phyloP scores from a whole-genome alignment of 2,888 invertebrate genomes.

The Lycia hirtaria region DNA sequence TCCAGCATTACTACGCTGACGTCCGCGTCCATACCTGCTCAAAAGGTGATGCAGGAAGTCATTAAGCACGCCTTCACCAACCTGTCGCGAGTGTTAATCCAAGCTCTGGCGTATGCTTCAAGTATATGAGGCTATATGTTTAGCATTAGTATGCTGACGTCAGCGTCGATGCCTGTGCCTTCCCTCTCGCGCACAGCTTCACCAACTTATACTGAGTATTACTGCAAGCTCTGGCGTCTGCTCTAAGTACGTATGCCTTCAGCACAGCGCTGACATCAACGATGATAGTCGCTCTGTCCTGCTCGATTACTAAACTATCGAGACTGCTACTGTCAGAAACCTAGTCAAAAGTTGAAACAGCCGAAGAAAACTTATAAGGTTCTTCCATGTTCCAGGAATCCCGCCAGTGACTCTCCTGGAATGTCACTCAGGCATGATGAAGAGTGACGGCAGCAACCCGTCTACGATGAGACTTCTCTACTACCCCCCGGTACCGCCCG shows the following conservation, averaged over 20 bases:
- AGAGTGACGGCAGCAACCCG: constrained; percentile 86
- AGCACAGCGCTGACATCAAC: constrained; percentile 86
- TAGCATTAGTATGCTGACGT: constrained; percentile 87
- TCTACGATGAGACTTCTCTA: constrained; percentile 89
- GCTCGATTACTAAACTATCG: constrained; percentile 88
- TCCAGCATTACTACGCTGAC: constrained; percentile 88
- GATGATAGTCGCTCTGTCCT: constrained; percentile 87
- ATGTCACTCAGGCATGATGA: constrained; percentile 88
- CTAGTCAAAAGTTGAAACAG: too few species aligned
- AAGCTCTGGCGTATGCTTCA: constrained; percentile 86
- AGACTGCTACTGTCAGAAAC: too few species aligned
- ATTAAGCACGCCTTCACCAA: constrained; percentile 88
- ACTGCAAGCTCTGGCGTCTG: constrained; percentile 86
- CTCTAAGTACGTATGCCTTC: constrained; percentile 83
- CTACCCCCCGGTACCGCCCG: constrained; percentile 89
- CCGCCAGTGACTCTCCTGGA: constrained; percentile 86
- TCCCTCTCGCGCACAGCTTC: constrained; percentile 88
- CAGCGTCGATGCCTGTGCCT: constrained; percentile 87
- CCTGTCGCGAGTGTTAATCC: constrained; percentile 87
- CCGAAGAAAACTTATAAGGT: neutral
- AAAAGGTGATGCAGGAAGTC: constrained; percentile 89
- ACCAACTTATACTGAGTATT: constrained; percentile 88
- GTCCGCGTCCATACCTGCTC: constrained; percentile 87
- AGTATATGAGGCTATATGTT: constrained; percentile 77
- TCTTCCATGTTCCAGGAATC: constrained; percentile 70